Percentiles rank a stretch among this genome's conserved stretches.
Conservation (phyloP, 2,888 invertebrate genomes). For the Drosophila engyochracea region DNA sequence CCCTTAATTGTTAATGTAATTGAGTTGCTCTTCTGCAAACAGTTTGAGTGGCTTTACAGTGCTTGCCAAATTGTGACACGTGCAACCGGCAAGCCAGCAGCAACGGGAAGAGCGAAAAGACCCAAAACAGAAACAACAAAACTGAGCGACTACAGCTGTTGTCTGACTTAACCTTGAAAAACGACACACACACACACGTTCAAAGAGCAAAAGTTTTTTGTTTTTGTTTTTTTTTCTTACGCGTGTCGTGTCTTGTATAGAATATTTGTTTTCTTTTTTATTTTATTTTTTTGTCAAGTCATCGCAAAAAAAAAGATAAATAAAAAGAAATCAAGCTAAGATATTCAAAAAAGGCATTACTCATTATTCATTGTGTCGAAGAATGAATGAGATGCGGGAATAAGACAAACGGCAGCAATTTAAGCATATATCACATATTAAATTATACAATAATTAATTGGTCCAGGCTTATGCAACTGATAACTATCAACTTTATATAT, state of each 20-base stretch:
- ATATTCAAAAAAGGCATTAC: conserved; percentile 40
- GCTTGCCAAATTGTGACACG: conserved; percentile 34
- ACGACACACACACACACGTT: conserved; percentile 17
- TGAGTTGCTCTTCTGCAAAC: conserved; percentile 21
- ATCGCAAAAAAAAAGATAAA: conserved; percentile 32
- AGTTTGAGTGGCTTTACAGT: conserved; percentile 27
- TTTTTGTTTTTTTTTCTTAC: conserved; percentile 36
- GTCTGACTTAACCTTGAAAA: conserved; percentile 63
- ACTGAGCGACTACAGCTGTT: conserved; percentile 56
- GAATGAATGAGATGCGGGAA: background rate
- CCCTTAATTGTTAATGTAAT: conserved; percentile 9
- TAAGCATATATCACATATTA: background rate
- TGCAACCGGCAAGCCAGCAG: conserved; percentile 38
- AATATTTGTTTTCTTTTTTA: conserved; percentile 26
- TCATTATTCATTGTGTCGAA: conserved; percentile 15
- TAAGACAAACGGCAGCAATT: background rate
- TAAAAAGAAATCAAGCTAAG: conserved; percentile 23
- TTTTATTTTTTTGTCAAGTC: conserved; percentile 41
- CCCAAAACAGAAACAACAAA: conserved; percentile 40
- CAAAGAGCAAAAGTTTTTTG: conserved; percentile 22
- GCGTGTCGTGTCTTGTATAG: conserved; percentile 50
- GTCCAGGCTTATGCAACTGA: background rate
- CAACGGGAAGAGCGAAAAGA: conserved; percentile 18
- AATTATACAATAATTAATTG: conserved; percentile 9
- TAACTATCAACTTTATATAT: background rate